Evolutionary conservation across 2,797 vertebrate genomes (phyloP).

Genomic region (Paramormyrops hopkinsi): DNA sequence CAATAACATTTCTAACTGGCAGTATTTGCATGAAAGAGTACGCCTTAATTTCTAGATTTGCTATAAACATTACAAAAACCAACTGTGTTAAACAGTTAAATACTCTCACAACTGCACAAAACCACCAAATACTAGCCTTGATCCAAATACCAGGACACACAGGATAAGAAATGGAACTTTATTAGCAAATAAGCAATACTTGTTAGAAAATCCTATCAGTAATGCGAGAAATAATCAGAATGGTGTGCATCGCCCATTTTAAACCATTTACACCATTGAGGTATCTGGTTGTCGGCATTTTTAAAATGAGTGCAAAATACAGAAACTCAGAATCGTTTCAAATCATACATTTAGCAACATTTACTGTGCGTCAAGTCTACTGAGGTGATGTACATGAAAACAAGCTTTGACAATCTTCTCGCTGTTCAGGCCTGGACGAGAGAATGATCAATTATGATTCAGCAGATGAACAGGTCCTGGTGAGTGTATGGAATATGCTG

Average conservation of each 20-base stretch:
- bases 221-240: background rate
- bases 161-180: background rate
- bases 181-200: background rate
- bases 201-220: background rate
- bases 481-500: background rate
- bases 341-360: background rate
- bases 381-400: background rate
- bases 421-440: background rate
- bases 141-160: background rate
- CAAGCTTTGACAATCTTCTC: background rate
- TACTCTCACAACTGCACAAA: background rate
- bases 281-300: background rate
- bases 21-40: background rate
- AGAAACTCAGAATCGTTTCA: background rate
- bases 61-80: background rate
- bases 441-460: background rate
- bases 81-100: background rate
- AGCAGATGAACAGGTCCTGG: background rate
- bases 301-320: background rate
- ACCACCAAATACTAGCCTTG: background rate
- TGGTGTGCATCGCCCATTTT: background rate
- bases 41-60: background rate
- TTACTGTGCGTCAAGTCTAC: too few relatives aligned
- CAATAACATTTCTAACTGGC: background rate
- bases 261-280: background rate